Conservation (phyloP, 2,113 vertebrate species). For the Microcebus tavaratra region DNA sequence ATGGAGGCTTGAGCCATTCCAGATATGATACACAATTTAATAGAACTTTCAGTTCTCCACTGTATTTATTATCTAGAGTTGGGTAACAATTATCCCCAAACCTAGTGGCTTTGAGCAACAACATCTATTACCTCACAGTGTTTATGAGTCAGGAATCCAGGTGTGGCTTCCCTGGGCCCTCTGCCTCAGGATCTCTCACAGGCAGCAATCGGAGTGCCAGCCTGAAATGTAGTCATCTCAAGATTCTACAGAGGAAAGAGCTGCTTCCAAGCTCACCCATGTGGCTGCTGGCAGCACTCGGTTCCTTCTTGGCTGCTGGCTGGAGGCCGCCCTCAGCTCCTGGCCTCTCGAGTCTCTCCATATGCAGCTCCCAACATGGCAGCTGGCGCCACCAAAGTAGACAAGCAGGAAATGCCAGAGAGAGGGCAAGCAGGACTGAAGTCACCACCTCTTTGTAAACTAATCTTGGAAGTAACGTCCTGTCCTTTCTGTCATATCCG, state of each 20-base stretch:
- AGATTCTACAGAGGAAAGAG: neutral
- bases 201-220: neutral
- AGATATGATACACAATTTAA: neutral
- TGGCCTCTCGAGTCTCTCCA: neutral
- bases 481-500: slow-evolving; percentile 5
- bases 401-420: neutral
- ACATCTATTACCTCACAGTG: neutral
- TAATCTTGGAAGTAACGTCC: neutral
- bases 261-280: slow-evolving; percentile 20
- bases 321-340: neutral
- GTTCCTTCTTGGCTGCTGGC: neutral
- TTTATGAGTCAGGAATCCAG: slow-evolving; percentile 24
- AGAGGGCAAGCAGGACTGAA: neutral
- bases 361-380: neutral
- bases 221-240: neutral
- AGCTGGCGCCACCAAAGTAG: neutral
- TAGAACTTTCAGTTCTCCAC: neutral
- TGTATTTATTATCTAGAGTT: neutral
- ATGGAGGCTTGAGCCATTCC: neutral
- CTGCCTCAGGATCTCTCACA: slow-evolving; percentile 13
- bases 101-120: neutral
- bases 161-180: neutral
- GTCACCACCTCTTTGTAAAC: neutral
- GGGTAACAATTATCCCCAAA: neutral
- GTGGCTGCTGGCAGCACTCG: neutral